Base-by-base conservation (phyloP, 2,888 invertebrate species). In the Cryptocephalus primarius region DNA sequence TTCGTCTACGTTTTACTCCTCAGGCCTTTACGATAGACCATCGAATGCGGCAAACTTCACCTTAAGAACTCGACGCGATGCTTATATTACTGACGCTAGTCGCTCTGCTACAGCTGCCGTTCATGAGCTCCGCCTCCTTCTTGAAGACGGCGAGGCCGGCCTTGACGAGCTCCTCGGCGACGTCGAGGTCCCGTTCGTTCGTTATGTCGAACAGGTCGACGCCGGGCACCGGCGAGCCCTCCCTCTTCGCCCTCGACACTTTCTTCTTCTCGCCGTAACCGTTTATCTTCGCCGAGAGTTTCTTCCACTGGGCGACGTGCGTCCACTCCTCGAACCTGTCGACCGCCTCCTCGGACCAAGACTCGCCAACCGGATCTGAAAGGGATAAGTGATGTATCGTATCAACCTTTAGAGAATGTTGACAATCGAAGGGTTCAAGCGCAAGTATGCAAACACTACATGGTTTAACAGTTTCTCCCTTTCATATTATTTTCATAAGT, bases 221-320 rank as follows among this genome's bases (percentile, higher is more conserved):
- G 48, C 83, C 84, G 36, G 89, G 88, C 57, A 88, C 77, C 10
- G 85, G 83, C 33, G 79, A 82, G 50, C 80, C 81, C 64, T 82
- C 82, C 43, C 83, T 76, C 56, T 54, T 78, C 63, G 61, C 73
- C 61, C 50, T 60, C 10, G 66, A 68, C 22, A 22, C 22, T 49
- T 62, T 65, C 46, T 67, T 57, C 12, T 75, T 70, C 58, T 81
- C 77, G 65, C 79, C 80, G 65, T 85, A 89, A 1, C 82, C 79
- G 46, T 83, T 80, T 12, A 88, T 83, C 57, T 80, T 79, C 0
- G 89, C 88, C 44, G 83, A 77, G 1, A 93, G 63, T 4, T 82
- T 75, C 63, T 85, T 85, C 92, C 92, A 93, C 59, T 85, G 79
- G 0, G 84, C 85, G 42, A 83, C 79, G 68, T 85, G 82, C 10